Conservation (phyloP, 1,140 invertebrate species). For the Heliconius eleuchia region DNA sequence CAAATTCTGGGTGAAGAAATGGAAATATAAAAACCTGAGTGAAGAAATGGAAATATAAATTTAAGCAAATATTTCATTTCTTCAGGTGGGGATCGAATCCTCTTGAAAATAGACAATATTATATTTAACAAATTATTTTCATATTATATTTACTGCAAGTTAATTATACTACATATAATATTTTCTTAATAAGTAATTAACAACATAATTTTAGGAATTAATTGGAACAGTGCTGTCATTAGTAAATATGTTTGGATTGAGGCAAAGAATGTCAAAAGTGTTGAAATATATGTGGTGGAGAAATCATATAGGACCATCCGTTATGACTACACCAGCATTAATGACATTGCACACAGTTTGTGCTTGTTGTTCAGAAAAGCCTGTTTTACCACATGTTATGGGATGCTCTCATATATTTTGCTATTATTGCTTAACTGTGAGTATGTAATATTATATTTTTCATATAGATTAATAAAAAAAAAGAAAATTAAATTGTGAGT, state of each 20-base stretch:
- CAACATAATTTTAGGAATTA: constrained; percentile 74
- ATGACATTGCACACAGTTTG: constrained; percentile 80
- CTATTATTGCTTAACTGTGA: constrained; percentile 84
- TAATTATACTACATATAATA: too few species aligned
- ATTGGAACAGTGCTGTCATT: constrained; percentile 82
- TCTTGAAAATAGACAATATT: too few species aligned
- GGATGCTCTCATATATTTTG: constrained; percentile 85
- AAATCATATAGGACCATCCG: constrained; percentile 39
- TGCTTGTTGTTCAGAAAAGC: constrained; percentile 81
- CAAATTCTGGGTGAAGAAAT: too few species aligned
- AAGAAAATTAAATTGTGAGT: too few species aligned
- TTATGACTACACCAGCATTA: constrained; percentile 28
- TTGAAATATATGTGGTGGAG: constrained; percentile 73
- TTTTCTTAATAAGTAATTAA: not conserved
- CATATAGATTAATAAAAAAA: too few species aligned
- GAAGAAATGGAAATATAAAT: too few species aligned
- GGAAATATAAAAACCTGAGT: too few species aligned
- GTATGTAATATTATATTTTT: constrained; percentile 45
- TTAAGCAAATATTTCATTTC: too few species aligned
- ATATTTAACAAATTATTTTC: too few species aligned
- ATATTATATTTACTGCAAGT: too few species aligned
- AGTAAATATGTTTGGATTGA: constrained; percentile 82
- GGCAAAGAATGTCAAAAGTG: constrained; percentile 70
- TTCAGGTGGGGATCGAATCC: too few species aligned
- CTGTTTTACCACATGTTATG: constrained; percentile 84